phyloP scores from a whole-genome alignment of 2,113 vertebrate genomes.

The Albula glossodonta region DNA sequence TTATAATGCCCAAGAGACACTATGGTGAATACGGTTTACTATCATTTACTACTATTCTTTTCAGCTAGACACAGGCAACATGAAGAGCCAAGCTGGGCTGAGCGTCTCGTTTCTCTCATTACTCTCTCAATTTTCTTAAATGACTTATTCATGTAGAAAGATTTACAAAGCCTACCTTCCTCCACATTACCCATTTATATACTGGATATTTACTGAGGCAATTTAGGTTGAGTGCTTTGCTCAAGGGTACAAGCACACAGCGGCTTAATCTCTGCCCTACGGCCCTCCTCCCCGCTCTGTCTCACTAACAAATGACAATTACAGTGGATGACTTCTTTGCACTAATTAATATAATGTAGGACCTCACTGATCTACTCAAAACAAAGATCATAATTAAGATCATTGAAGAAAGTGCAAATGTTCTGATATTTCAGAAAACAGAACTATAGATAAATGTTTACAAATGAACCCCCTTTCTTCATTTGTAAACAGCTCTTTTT shows the following conservation, averaged over 20 bases:
- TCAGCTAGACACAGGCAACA: neutral
- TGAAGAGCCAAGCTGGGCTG: neutral
- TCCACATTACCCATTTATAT: neutral
- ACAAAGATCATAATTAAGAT: neutral
- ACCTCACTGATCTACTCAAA: neutral
- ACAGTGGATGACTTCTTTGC: neutral
- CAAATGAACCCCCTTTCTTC: too few relatives aligned
- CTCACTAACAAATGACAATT: neutral
- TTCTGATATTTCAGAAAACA: too few relatives aligned
- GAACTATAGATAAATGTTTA: too few relatives aligned
- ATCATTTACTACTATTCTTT: neutral
- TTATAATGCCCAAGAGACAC: neutral
- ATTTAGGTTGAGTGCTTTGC: neutral
- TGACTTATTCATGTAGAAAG: neutral
- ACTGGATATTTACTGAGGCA: neutral
- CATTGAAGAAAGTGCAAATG: neutral
- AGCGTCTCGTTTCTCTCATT: neutral
- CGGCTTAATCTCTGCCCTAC: neutral
- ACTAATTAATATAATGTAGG: neutral
- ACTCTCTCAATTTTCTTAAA: neutral
- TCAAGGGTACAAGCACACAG: neutral
- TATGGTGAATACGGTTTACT: neutral
- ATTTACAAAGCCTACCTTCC: neutral
- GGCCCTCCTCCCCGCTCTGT: neutral
- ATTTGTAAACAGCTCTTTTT: too few relatives aligned